Percentiles rank a stretch among this genome's conserved stretches.
Conservation (phyloP, 2,113 vertebrate genomes). For the Hemicordylus capensis region DNA sequence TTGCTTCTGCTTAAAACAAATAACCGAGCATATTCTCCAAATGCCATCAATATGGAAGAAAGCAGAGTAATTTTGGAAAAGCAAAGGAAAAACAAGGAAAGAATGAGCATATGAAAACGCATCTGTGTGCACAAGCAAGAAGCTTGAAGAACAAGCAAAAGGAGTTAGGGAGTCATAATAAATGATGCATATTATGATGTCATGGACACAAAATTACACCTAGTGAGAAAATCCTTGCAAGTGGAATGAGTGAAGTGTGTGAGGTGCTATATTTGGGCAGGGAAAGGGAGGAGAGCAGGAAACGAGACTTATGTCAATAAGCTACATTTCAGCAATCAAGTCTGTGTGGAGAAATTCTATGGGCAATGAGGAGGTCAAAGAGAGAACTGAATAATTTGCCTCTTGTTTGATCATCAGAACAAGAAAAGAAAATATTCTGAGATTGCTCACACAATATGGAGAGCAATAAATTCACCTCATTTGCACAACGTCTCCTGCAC, state of each 20-base stretch:
- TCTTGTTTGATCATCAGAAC: neutral
- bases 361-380: constrained; percentile 15
- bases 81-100: constrained; percentile 36
- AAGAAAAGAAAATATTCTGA: constrained; percentile 31
- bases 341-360: neutral
- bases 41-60: constrained; percentile 25
- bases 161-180: constrained; percentile 21
- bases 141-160: constrained; percentile 13
- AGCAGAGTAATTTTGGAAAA: constrained; percentile 27
- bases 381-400: constrained; percentile 14
- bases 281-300: neutral
- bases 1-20: constrained; percentile 46
- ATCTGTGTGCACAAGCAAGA: constrained; percentile 11
- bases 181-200: neutral
- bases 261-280: neutral
- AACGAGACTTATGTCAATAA: neutral
- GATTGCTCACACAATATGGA: neutral
- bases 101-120: constrained; percentile 33
- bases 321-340: neutral
- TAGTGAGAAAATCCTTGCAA: neutral
- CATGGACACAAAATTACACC: constrained; percentile 27
- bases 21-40: constrained; percentile 14
- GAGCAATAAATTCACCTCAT: neutral
- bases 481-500: neutral
- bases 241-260: neutral